phyloP scores from a whole-genome alignment of 2,888 invertebrate genomes.

The Lycophotia porphyrea region DNA sequence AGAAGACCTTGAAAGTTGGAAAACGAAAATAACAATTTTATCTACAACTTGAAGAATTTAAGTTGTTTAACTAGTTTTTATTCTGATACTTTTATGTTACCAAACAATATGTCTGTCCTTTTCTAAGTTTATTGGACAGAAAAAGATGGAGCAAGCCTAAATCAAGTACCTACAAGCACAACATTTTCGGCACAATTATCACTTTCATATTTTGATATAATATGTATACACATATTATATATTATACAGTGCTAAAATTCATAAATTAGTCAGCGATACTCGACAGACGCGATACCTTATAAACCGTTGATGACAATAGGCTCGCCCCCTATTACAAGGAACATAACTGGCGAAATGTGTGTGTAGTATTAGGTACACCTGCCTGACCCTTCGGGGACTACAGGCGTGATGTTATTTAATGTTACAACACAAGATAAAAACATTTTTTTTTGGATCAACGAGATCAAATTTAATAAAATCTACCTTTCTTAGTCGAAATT shows the following conservation, averaged over 20 bases:
- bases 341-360: not conserved
- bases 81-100: conserved; percentile 32
- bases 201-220: not conserved
- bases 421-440: not conserved
- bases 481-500: no score
- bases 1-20: conserved; percentile 45
- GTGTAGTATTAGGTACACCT: no score
- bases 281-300: not conserved
- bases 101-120: conserved; percentile 24
- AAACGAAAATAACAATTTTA: conserved; percentile 54
- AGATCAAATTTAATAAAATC: no score
- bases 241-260: not conserved
- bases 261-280: not conserved
- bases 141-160: not conserved
- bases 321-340: not conserved
- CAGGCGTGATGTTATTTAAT: not conserved
- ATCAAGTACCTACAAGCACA: not conserved
- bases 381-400: not conserved
- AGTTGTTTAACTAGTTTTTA: conserved; percentile 48
- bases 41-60: conserved; percentile 25
- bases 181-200: not conserved
- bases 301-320: not conserved
- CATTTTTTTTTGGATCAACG: not conserved
- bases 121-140: not conserved
- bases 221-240: not conserved